phyloP scores from a whole-genome alignment of 2,888 invertebrate genomes.

The Tinea semifulvella region DNA sequence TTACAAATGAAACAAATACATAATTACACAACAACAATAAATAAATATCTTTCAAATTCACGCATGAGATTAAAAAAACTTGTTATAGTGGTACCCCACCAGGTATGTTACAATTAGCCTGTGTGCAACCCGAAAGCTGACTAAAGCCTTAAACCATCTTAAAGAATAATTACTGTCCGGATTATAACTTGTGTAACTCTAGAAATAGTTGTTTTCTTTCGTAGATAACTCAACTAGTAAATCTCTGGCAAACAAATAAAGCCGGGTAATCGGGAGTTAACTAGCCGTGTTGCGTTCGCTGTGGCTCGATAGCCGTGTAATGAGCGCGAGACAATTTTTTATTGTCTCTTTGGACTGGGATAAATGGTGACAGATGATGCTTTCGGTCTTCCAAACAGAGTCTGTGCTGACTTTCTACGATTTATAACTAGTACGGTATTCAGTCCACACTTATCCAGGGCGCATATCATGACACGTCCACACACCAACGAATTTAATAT shows the following conservation, averaged over 20 bases:
- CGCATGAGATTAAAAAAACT: too few species aligned
- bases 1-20: too few species aligned
- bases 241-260: conserved; percentile 19
- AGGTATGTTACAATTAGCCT: too few species aligned
- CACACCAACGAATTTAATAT: conserved; percentile 20
- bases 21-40: too few species aligned
- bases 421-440: conserved; percentile 30
- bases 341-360: conserved; percentile 50
- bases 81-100: too few species aligned
- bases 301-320: conserved; percentile 37
- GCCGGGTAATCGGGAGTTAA: conserved; percentile 35
- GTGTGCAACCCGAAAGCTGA: too few species aligned
- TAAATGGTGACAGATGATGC: conserved; percentile 58
- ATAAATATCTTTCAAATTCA: too few species aligned
- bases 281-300: conserved; percentile 32
- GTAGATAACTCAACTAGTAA: conserved; percentile 25
- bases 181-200: too few species aligned
- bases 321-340: conserved; percentile 52
- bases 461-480: too few species aligned
- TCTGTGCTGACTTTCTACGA: conserved; percentile 31
- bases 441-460: conserved; percentile 11
- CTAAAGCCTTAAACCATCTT: too few species aligned
- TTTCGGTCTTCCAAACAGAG: conserved; percentile 36
- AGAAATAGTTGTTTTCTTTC: too few species aligned
- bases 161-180: too few species aligned